These are phyloP conservation scores for Cricetomys ansorgei DNA, from an alignment of 2,113 vertebrate genomes.

Conservation along the genomic window DNA sequence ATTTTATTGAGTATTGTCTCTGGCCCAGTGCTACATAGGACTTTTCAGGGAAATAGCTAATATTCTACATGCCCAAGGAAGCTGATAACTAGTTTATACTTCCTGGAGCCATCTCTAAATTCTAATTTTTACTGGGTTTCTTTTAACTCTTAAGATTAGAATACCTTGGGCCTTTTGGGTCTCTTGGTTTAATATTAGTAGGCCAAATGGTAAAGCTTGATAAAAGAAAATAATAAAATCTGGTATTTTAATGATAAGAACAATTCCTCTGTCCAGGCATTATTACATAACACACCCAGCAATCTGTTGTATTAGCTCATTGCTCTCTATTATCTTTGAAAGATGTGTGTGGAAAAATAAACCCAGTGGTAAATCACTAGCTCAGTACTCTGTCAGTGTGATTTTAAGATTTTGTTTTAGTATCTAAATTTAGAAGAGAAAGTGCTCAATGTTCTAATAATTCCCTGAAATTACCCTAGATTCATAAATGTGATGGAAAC, in stretches of 20 bases:
- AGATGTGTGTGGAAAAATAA: constrained; percentile 36
- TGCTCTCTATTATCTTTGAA: constrained; percentile 40
- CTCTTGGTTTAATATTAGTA: constrained; percentile 61
- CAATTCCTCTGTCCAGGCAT: constrained; percentile 53
- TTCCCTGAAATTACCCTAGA: constrained; percentile 20
- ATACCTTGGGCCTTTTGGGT: constrained; percentile 42
- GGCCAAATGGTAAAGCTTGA: constrained; percentile 56
- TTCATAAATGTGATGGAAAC: constrained; percentile 41
- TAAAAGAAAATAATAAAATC: constrained; percentile 54
- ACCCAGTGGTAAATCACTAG: constrained; percentile 15
- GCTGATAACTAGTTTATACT: constrained; percentile 16
- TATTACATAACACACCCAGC: constrained; percentile 51
- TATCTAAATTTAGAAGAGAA: constrained; percentile 48
- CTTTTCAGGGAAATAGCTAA: constrained; percentile 34
- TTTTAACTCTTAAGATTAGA: constrained; percentile 63
- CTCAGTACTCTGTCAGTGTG: not conserved
- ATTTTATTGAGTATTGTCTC: not conserved
- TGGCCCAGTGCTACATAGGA: not conserved
- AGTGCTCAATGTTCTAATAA: not conserved
- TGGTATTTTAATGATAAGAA: constrained; percentile 59
- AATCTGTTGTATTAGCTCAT: constrained; percentile 55
- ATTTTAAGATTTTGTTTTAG: constrained; percentile 46
- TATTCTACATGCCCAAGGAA: constrained; percentile 2
- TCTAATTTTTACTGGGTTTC: constrained; percentile 41
- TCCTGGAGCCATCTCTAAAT: constrained; percentile 53